These are phyloP conservation scores for Crambe crambe DNA, from an alignment of 37 sponge, comb jelly and placozoan species.

Conservation along the genomic window DNA sequence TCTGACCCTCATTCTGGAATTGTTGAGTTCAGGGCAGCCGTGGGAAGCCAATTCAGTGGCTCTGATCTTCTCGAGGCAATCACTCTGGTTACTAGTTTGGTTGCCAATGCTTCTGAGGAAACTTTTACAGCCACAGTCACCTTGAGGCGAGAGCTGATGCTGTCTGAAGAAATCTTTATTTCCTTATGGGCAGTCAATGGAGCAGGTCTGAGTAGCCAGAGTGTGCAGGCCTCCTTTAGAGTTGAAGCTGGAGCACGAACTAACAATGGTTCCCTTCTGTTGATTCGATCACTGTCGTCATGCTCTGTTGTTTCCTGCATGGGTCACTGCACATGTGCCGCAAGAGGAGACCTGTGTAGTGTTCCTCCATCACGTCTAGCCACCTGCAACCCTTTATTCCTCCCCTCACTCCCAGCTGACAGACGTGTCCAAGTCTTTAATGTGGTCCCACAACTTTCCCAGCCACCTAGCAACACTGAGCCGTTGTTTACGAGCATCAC, in stretches of 20 bases:
- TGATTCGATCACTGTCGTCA: conserved; percentile 37
- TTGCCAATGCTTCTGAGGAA: background rate
- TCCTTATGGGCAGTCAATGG: conserved; percentile 79
- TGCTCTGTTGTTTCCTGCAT: conserved; percentile 52
- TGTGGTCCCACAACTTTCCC: conserved; percentile 17
- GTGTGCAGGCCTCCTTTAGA: conserved; percentile 57
- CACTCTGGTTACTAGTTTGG: background rate
- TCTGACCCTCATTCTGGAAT: conserved; percentile 78
- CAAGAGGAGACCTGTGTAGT: conserved; percentile 49
- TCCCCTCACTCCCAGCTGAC: conserved; percentile 5
- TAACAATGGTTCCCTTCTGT: conserved; percentile 40
- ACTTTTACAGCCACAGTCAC: conserved; percentile 1
- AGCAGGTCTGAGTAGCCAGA: conserved; percentile 63
- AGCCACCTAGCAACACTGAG: background rate
- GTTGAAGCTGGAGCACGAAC: conserved; percentile 4
- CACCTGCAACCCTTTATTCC: background rate
- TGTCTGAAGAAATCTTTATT: conserved; percentile 30
- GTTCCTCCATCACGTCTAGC: background rate
- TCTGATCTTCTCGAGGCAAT: conserved; percentile 27
- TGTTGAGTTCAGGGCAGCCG: conserved; percentile 30
- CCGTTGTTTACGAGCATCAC: conserved; percentile 31
- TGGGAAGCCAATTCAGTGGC: conserved; percentile 56
- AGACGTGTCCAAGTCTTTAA: conserved; percentile 5
- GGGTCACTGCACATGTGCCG: conserved; percentile 86
- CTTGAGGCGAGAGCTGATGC: background rate